Conservation (phyloP, 2,113 vertebrate species). For the Bujurquina vittata region DNA sequence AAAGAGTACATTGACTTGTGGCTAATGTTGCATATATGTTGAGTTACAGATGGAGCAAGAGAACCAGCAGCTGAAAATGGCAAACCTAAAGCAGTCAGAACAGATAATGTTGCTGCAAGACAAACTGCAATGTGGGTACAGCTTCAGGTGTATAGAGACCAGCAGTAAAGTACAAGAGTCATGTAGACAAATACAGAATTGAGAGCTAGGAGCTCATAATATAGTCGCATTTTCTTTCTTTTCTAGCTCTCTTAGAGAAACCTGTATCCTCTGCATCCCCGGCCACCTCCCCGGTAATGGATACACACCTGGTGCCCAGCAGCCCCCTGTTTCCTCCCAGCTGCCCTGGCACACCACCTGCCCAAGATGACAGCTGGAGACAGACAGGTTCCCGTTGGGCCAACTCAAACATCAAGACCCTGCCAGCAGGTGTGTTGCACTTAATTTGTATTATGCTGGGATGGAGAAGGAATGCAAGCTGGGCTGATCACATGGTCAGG, state of each 20-base stretch:
- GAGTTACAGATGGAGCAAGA: slow-evolving; percentile 89
- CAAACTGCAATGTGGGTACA: slow-evolving; percentile 86
- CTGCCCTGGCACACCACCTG: slow-evolving; percentile 71
- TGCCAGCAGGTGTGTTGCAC: slow-evolving; percentile 56
- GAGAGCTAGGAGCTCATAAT: not conserved
- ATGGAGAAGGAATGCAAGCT: not conserved
- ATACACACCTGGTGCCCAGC: slow-evolving; percentile 73
- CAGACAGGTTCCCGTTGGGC: slow-evolving; percentile 39
- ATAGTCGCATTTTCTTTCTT: not conserved
- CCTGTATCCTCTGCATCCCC: slow-evolving; percentile 60
- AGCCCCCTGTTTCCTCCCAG: slow-evolving; percentile 74
- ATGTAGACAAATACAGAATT: not conserved
- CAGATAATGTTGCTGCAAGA: slow-evolving; percentile 87
- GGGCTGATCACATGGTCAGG: not conserved
- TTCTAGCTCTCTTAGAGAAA: slow-evolving; percentile 75
- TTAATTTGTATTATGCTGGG: not conserved
- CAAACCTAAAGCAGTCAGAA: slow-evolving; percentile 85
- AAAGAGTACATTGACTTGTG: not conserved
- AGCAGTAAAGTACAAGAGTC: not conserved
- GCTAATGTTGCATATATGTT: not conserved
- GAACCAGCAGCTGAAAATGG: slow-evolving; percentile 88
- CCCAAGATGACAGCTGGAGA: slow-evolving; percentile 75
- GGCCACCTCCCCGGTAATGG: slow-evolving; percentile 57
- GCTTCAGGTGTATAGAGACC: not conserved
- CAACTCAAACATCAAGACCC: slow-evolving; percentile 40